These are phyloP conservation scores for Pelosia muscerda DNA, from an alignment of 2,888 invertebrate genomes.

Conservation along the genomic window DNA sequence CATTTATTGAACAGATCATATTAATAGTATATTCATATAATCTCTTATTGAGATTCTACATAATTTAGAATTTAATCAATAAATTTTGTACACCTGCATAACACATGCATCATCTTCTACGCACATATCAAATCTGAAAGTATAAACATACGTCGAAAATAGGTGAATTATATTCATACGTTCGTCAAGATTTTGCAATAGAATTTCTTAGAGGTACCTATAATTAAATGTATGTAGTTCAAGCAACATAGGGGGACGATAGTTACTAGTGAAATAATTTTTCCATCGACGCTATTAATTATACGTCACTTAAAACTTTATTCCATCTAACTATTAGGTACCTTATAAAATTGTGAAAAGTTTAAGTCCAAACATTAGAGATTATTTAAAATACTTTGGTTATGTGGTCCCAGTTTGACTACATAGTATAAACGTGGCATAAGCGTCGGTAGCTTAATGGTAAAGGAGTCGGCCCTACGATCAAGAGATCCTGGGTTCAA, in stretches of 20 bases:
- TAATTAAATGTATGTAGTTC: slow-evolving; percentile 22
- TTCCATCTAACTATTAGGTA: not conserved
- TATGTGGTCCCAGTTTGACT: too few relatives aligned
- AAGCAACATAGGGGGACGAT: not conserved
- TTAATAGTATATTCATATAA: slow-evolving; percentile 4
- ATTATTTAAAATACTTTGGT: too few relatives aligned
- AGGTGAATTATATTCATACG: slow-evolving; percentile 32
- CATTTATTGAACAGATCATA: not conserved
- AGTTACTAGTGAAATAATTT: not conserved
- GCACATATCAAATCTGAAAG: not conserved
- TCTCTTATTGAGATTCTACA: not conserved
- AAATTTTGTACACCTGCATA: slow-evolving; percentile 5
- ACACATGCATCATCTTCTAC: slow-evolving; percentile 3
- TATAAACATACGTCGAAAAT: slow-evolving; percentile 1
- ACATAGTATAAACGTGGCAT: too few relatives aligned
- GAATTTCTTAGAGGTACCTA: slow-evolving; percentile 25
- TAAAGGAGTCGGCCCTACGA: too few relatives aligned
- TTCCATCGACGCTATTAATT: not conserved
- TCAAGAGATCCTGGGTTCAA: too few relatives aligned
- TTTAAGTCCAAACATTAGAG: too few relatives aligned
- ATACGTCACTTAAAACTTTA: not conserved
- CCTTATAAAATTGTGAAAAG: too few relatives aligned
- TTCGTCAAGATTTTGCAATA: slow-evolving; percentile 27
- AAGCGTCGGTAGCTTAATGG: too few relatives aligned
- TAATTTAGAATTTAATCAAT: slow-evolving; percentile 3